Conservation (phyloP, 2,888 invertebrate genomes). For the Biston betularia region DNA sequence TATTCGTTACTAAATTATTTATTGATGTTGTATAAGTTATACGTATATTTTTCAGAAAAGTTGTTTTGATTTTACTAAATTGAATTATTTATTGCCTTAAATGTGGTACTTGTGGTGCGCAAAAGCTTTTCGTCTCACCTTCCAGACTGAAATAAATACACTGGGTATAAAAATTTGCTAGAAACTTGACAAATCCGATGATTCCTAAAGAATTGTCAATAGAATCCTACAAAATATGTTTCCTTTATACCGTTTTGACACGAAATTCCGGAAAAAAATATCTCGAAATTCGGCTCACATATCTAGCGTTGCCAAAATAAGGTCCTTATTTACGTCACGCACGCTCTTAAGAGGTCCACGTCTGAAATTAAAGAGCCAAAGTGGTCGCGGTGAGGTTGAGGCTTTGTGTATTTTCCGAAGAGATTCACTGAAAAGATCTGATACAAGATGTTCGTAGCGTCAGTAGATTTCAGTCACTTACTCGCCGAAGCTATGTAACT, state of each 20-base stretch:
- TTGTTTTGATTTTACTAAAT: too few relatives aligned
- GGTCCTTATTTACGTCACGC: conserved; percentile 57
- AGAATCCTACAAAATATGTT: conserved; percentile 12
- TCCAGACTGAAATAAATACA: too few relatives aligned
- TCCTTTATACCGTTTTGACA: conserved; percentile 28
- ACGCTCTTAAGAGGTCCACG: conserved; percentile 65
- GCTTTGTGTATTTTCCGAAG: conserved; percentile 61
- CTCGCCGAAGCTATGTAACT: neutral
- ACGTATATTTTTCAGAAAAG: too few relatives aligned
- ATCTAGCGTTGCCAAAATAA: conserved; percentile 44
- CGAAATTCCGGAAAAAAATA: conserved; percentile 12
- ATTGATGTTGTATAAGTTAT: too few relatives aligned
- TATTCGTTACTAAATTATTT: too few relatives aligned
- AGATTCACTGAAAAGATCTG: conserved; percentile 55
- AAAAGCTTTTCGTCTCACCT: too few relatives aligned
- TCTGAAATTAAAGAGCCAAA: conserved; percentile 74
- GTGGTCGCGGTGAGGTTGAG: conserved; percentile 53
- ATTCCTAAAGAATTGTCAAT: conserved; percentile 1
- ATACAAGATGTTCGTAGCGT: conserved; percentile 25
- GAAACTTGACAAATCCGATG: conserved; percentile 1
- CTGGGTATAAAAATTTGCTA: neutral
- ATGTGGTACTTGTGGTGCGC: too few relatives aligned
- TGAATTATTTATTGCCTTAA: too few relatives aligned
- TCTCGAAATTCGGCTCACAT: conserved; percentile 26
- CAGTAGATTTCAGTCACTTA: conserved; percentile 21